Evolutionary conservation across 2,113 vertebrate genomes (phyloP).

Genomic region (Vireo altiloquus): DNA sequence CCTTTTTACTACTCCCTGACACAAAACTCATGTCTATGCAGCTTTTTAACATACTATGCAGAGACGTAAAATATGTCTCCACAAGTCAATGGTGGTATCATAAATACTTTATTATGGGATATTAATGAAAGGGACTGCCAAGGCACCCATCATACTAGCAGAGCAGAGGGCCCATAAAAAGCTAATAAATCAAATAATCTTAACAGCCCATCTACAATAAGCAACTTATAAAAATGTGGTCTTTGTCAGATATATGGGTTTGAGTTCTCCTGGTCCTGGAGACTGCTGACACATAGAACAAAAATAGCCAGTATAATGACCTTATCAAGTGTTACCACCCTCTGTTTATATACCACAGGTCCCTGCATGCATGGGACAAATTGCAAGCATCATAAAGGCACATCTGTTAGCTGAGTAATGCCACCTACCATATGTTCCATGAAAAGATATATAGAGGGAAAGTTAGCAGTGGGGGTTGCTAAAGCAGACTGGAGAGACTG

Average conservation of each 20-base stretch:
- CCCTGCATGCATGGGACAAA: neutral
- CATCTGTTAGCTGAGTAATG: constrained; percentile 49
- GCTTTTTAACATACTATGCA: constrained; percentile 37
- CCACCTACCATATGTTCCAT: constrained; percentile 9
- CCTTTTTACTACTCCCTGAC: constrained; percentile 10
- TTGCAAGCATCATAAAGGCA: constrained; percentile 25
- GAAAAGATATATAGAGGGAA: constrained; percentile 6
- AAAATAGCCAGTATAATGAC: constrained; percentile 40
- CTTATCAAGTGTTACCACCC: constrained; percentile 29
- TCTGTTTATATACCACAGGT: constrained; percentile 38
- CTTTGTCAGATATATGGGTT: constrained; percentile 48
- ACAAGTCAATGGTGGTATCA: constrained; percentile 37
- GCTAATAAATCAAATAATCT: constrained; percentile 54
- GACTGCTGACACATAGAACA: constrained; percentile 43
- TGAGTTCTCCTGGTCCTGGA: constrained; percentile 9
- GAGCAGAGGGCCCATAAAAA: constrained; percentile 51
- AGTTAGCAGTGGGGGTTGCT: neutral
- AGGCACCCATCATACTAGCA: constrained; percentile 14
- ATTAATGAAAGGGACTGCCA: constrained; percentile 67
- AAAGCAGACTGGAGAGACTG: neutral
- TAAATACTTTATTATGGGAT: constrained; percentile 69
- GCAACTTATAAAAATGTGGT: constrained; percentile 49
- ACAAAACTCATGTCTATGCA: neutral
- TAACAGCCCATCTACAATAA: constrained; percentile 43
- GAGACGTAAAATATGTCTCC: constrained; percentile 59